A percentile compares a stretch with the other conserved stretches of the same genome.
Evolutionary conservation across 2,797 vertebrate genomes (phyloP).

Genomic region (Scyliorhinus canicula): DNA sequence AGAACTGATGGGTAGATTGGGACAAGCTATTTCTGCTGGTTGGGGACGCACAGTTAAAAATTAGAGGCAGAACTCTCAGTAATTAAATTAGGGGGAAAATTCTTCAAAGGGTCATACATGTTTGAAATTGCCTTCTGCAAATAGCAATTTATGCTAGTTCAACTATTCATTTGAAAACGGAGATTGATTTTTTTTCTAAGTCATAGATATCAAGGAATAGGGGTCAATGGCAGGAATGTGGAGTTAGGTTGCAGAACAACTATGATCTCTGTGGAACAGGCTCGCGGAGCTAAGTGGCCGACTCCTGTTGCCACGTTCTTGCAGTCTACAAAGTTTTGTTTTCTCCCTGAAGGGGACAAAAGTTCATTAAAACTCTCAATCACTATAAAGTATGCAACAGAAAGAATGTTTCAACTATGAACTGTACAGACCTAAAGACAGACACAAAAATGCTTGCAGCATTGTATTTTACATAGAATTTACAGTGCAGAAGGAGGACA

Average conservation of each 20-base stretch:
- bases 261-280: neutral
- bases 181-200: too few relatives aligned
- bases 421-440: neutral
- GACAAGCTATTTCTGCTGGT: neutral
- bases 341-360: neutral
- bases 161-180: too few relatives aligned
- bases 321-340: neutral
- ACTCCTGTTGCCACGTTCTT: neutral
- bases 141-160: too few relatives aligned
- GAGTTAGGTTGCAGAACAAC: neutral
- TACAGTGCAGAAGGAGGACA: too few relatives aligned
- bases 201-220: neutral
- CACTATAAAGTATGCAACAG: neutral
- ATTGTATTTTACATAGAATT: too few relatives aligned
- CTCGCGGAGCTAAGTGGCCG: neutral
- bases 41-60: neutral
- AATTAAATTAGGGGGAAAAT: too few relatives aligned
- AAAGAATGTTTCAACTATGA: neutral
- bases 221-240: neutral
- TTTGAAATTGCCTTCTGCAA: too few relatives aligned
- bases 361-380: neutral
- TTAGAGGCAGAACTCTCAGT: too few relatives aligned
- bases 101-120: too few relatives aligned
- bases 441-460: neutral
- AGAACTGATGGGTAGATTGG: neutral